phyloP scores from a whole-genome alignment of 2,797 vertebrate genomes.

The Columba guinea region DNA sequence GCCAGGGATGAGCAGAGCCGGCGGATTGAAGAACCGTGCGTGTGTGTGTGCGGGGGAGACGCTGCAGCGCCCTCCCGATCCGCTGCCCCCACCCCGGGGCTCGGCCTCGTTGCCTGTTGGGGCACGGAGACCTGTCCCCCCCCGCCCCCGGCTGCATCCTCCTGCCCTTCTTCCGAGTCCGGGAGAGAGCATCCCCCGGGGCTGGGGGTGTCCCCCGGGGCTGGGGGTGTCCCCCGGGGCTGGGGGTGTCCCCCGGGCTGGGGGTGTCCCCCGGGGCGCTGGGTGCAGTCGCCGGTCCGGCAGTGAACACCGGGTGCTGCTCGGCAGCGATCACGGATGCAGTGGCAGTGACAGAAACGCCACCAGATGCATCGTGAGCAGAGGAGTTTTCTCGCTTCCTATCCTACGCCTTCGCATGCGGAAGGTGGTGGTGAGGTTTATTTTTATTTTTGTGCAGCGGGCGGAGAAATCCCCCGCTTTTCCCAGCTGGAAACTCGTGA shows the following conservation, averaged over 20 bases:
- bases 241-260: too few species aligned
- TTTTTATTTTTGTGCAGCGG: conserved; percentile 22
- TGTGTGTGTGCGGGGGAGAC: background rate
- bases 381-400: conserved; percentile 37
- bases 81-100: background rate
- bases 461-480: conserved; percentile 39
- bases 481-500: conserved; percentile 19
- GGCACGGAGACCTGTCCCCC: background rate
- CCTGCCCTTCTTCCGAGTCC: background rate
- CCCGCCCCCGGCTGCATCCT: background rate
- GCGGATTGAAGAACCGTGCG: background rate
- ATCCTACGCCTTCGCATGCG: conserved; percentile 43
- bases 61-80: background rate
- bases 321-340: background rate
- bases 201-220: too few species aligned
- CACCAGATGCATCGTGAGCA: conserved; percentile 37
- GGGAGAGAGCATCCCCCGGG: background rate
- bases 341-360: background rate
- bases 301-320: background rate
- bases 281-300: background rate
- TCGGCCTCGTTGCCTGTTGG: background rate
- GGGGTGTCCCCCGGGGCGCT: background rate
- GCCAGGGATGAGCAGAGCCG: background rate
- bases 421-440: conserved; percentile 6
- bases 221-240: background rate